phyloP scores from a whole-genome alignment of 2,797 vertebrate genomes.

The Lithobates pipiens region DNA sequence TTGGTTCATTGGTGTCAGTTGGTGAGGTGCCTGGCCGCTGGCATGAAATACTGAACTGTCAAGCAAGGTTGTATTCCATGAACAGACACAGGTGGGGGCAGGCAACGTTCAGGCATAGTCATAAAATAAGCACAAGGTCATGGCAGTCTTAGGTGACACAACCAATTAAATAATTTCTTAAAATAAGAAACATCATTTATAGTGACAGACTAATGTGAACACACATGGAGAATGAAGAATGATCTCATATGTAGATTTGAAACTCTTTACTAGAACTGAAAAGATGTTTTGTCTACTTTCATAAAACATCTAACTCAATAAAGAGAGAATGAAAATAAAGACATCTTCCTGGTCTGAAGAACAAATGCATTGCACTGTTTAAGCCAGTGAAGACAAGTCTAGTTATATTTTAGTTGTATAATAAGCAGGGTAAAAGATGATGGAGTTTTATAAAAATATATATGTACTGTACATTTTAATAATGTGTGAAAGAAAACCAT shows the following conservation, averaged over 20 bases:
- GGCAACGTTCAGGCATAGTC: no score
- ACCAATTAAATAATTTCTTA: background rate
- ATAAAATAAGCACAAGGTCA: no score
- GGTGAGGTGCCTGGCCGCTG: no score
- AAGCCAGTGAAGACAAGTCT: background rate
- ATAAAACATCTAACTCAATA: background rate
- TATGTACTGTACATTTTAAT: background rate
- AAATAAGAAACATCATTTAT: background rate
- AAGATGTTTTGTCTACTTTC: conserved; percentile 38
- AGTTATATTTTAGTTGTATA: background rate
- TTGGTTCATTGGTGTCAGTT: no score
- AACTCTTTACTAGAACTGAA: conserved; percentile 2
- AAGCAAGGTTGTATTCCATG: no score
- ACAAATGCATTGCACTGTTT: background rate
- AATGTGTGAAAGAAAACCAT: background rate
- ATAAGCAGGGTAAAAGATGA: background rate
- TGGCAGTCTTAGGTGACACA: background rate
- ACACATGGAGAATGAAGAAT: background rate
- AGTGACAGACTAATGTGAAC: background rate
- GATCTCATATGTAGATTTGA: background rate
- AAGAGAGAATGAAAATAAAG: conserved; percentile 4
- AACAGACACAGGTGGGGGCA: no score
- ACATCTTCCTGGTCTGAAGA: background rate
- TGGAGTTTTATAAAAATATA: background rate
- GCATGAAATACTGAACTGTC: no score